Percentiles rank a stretch among this genome's conserved stretches.
These are phyloP conservation scores for Argynnis bischoffii DNA, from an alignment of 2,888 invertebrate species.

Conservation along the genomic window DNA sequence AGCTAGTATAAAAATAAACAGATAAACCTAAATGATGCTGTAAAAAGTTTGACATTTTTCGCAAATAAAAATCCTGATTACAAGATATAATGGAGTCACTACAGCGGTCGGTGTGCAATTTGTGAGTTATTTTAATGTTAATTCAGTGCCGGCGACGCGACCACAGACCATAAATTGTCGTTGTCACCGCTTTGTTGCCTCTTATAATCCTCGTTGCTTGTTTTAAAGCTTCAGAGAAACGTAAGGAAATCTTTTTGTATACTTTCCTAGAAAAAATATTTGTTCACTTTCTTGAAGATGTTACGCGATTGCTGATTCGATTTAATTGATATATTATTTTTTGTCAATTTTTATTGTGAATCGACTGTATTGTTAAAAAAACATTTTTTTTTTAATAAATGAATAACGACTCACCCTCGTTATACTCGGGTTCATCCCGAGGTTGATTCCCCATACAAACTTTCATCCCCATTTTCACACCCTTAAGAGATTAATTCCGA, in stretches of 20 bases:
- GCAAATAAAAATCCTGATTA: background rate
- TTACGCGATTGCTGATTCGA: background rate
- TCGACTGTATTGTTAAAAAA: too few species aligned
- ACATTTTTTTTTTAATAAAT: too few species aligned
- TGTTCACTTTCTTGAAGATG: background rate
- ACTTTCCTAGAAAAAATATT: slow-evolving; percentile 9
- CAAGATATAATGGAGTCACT: slow-evolving; percentile 12
- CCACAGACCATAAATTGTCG: slow-evolving; percentile 38
- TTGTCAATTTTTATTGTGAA: too few species aligned
- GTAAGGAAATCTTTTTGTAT: slow-evolving; percentile 14
- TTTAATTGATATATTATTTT: too few species aligned
- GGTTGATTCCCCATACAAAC: too few species aligned
- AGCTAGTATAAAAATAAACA: too few species aligned
- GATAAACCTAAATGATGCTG: background rate
- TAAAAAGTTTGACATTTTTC: background rate
- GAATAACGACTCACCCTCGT: too few species aligned
- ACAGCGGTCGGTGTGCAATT: slow-evolving; percentile 42
- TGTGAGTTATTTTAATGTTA: slow-evolving; percentile 58
- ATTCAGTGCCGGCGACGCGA: slow-evolving; percentile 44
- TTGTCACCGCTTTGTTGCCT: slow-evolving; percentile 41
- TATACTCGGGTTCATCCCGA: too few species aligned
- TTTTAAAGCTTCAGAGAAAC: slow-evolving; percentile 22
- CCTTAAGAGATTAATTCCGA: too few species aligned
- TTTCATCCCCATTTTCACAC: too few species aligned
- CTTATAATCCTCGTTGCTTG: slow-evolving; percentile 21